phyloP scores from a whole-genome alignment of 2,797 vertebrate genomes.

The Hoplostethus atlanticus region DNA sequence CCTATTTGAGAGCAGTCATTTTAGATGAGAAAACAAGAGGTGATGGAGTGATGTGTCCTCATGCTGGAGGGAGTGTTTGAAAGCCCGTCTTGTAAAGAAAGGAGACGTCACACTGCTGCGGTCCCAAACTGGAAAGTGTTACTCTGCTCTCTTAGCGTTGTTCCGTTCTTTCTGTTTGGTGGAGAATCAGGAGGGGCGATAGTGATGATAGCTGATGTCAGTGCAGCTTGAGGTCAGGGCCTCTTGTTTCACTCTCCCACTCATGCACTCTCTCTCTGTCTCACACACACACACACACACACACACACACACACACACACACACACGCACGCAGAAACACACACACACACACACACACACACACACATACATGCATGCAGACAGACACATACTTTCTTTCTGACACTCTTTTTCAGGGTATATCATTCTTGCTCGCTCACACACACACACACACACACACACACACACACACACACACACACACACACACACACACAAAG shows the following conservation, averaged over 20 bases:
- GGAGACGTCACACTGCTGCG: conserved; percentile 44
- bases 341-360: not conserved
- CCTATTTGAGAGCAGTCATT: conserved; percentile 54
- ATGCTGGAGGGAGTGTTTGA: conserved; percentile 45
- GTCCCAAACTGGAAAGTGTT: conserved; percentile 54
- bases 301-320: conserved; percentile 15
- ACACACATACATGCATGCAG: too few species aligned
- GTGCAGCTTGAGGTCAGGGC: conserved; percentile 80
- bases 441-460: too few species aligned
- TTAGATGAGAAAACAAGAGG: conserved; percentile 28
- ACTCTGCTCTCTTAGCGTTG: conserved; percentile 46
- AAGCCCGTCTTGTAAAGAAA: conserved; percentile 58
- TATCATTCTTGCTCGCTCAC: conserved; percentile 65
- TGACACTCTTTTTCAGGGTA: conserved; percentile 55
- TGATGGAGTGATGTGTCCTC: conserved; percentile 15
- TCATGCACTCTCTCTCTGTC: conserved; percentile 52
- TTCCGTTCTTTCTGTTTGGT: conserved; percentile 48
- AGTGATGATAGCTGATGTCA: conserved; percentile 82
- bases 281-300: too few species aligned
- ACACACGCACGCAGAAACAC: conserved; percentile 19
- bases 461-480: conserved; percentile 18
- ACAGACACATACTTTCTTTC: conserved; percentile 21
- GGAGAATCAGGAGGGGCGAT: conserved; percentile 59
- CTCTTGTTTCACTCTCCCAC: conserved; percentile 83
- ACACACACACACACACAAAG: conserved; percentile 34